Percentiles rank a stretch among this genome's conserved stretches.
phyloP scores from a whole-genome alignment of 2,797 vertebrate genomes.

The Spea hammondii region DNA sequence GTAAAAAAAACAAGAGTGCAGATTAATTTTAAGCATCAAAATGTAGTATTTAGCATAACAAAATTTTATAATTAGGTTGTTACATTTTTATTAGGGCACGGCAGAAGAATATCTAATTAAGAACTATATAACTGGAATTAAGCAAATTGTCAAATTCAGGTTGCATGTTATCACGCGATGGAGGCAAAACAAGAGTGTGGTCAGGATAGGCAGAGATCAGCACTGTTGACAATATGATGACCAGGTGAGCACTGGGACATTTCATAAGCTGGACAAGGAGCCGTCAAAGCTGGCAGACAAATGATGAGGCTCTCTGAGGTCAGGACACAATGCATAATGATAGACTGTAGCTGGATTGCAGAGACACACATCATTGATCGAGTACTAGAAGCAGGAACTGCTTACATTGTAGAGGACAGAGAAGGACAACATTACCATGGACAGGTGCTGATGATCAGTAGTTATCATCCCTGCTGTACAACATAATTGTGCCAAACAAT shows the following conservation, averaged over 20 bases:
- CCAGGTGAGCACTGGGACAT: not conserved
- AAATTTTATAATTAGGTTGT: too few relatives aligned
- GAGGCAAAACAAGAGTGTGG: not conserved
- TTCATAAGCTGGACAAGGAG: not conserved
- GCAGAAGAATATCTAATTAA: too few relatives aligned
- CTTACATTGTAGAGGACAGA: not conserved
- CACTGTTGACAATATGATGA: not conserved
- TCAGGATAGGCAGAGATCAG: not conserved
- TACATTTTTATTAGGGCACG: too few relatives aligned
- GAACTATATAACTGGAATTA: too few relatives aligned
- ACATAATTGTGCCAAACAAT: too few relatives aligned
- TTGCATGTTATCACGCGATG: too few relatives aligned
- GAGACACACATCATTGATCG: slow-evolving; percentile 1
- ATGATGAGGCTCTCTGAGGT: not conserved
- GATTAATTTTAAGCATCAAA: too few relatives aligned
- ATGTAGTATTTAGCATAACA: too few relatives aligned
- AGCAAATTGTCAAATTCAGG: too few relatives aligned
- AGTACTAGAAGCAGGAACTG: not conserved
- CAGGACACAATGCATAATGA: not conserved
- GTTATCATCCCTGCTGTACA: not conserved
- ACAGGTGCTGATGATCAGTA: not conserved
- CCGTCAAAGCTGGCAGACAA: not conserved
- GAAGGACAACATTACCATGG: not conserved
- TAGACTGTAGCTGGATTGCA: not conserved
- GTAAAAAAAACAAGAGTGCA: too few relatives aligned